A percentile compares a stretch with the other conserved stretches of the same genome.
Conservation (phyloP, 2,113 vertebrate genomes). For the Calyptommatus sinebrachiatus region DNA sequence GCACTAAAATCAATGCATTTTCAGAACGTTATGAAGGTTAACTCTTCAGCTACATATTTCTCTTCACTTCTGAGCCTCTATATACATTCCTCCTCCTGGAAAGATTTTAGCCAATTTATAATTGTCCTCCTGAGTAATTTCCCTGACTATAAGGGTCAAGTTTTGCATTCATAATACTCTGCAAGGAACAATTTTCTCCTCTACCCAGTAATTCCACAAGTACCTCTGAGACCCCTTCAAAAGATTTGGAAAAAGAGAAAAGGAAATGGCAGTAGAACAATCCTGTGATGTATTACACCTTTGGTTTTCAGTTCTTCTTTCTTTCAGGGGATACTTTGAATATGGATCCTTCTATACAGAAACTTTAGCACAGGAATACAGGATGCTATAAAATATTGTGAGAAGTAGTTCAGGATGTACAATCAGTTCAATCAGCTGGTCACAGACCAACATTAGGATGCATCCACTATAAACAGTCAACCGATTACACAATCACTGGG, state of each 20-base stretch:
- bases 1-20: not conserved
- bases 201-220: slow-evolving; percentile 31
- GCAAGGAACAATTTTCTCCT: slow-evolving; percentile 21
- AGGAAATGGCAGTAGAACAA: not conserved
- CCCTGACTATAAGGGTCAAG: slow-evolving; percentile 44
- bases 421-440: not conserved
- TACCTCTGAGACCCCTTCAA: not conserved
- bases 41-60: not conserved
- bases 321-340: not conserved
- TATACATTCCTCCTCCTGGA: slow-evolving; percentile 25
- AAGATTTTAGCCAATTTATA: slow-evolving; percentile 45
- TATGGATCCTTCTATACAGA: not conserved
- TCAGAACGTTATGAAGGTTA: not conserved
- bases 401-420: not conserved
- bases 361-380: not conserved
- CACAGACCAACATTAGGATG: not conserved
- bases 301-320: not conserved
- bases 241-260: not conserved
- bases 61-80: not conserved
- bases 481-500: too few species aligned
- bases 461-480: too few species aligned
- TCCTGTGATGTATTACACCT: not conserved
- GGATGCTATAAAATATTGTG: not conserved
- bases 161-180: slow-evolving; percentile 51
- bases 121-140: slow-evolving; percentile 35